phyloP scores from a whole-genome alignment of 1,140 invertebrate genomes.

The Penaeus vannamei region DNA sequence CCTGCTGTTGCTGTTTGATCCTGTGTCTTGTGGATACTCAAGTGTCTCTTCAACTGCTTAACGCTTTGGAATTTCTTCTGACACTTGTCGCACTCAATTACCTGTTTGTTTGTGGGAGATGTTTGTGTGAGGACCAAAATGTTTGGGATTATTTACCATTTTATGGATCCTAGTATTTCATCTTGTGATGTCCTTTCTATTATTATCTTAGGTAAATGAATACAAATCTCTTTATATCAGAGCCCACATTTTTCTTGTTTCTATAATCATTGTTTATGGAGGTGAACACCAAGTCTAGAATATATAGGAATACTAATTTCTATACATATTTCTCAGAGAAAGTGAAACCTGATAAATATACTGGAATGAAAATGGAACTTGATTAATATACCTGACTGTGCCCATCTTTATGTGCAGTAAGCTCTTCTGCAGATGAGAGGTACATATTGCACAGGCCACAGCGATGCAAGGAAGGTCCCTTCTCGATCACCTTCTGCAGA shows the following conservation, averaged over 20 bases:
- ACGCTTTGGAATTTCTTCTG: constrained; percentile 50
- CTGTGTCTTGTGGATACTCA: constrained; percentile 37
- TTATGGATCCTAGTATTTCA: no score
- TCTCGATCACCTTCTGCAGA: constrained; percentile 21
- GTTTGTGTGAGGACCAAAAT: no score
- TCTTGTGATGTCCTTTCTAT: no score
- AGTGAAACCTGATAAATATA: neutral
- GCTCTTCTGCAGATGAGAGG: constrained; percentile 33
- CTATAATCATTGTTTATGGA: no score
- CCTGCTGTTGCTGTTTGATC: neutral
- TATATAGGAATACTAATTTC: no score
- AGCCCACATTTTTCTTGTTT: no score
- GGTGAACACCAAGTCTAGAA: no score
- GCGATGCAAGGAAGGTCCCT: constrained; percentile 36
- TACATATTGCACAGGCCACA: constrained; percentile 58
- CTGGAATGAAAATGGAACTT: neutral
- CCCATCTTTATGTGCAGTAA: constrained; percentile 47
- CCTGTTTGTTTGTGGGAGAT: constrained; percentile 9
- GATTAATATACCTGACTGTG: constrained; percentile 47
- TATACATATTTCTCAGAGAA: no score
- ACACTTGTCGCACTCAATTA: constrained; percentile 42
- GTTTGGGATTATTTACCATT: no score
- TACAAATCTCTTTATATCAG: no score
- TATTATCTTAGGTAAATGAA: no score
- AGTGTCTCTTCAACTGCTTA: constrained; percentile 57